A percentile compares a stretch with the other conserved stretches of the same genome.
These are phyloP conservation scores for Drosophila recens DNA, from an alignment of 2,888 invertebrate genomes.

Conservation along the genomic window DNA sequence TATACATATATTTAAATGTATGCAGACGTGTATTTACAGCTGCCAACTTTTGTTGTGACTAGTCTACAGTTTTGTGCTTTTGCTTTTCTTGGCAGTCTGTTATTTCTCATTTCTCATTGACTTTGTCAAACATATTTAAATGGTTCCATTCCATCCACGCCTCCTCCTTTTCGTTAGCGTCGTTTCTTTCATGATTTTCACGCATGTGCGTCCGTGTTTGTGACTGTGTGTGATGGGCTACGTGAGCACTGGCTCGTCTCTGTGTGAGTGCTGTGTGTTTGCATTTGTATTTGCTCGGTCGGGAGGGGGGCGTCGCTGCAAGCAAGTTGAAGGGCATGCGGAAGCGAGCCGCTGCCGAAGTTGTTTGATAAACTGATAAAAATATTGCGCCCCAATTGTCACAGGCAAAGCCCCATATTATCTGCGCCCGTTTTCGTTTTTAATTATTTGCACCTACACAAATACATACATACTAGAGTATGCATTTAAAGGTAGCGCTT, in stretches of 20 bases:
- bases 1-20: not conserved
- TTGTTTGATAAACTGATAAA: constrained; percentile 41
- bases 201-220: constrained; percentile 32
- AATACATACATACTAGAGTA: constrained; percentile 2
- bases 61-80: constrained; percentile 14
- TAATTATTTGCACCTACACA: constrained; percentile 37
- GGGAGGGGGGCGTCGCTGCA: constrained; percentile 21
- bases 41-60: constrained; percentile 20
- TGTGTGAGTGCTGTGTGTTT: constrained; percentile 50
- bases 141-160: not conserved
- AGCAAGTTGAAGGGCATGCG: constrained; percentile 63
- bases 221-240: constrained; percentile 60
- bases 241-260: constrained; percentile 71
- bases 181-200: constrained; percentile 39
- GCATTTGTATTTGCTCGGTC: constrained; percentile 37
- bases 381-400: constrained; percentile 22
- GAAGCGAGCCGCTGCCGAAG: constrained; percentile 34
- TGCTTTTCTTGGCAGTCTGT: constrained; percentile 16
- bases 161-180: constrained; percentile 4
- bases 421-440: constrained; percentile 19
- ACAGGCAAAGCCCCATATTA: constrained; percentile 12
- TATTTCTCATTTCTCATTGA: constrained; percentile 27
- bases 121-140: constrained; percentile 43
- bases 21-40: constrained; percentile 26
- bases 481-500: constrained; percentile 41